These are phyloP conservation scores for Trissolcus brochymenae DNA, from an alignment of 2,888 invertebrate genomes.

Conservation along the genomic window DNA sequence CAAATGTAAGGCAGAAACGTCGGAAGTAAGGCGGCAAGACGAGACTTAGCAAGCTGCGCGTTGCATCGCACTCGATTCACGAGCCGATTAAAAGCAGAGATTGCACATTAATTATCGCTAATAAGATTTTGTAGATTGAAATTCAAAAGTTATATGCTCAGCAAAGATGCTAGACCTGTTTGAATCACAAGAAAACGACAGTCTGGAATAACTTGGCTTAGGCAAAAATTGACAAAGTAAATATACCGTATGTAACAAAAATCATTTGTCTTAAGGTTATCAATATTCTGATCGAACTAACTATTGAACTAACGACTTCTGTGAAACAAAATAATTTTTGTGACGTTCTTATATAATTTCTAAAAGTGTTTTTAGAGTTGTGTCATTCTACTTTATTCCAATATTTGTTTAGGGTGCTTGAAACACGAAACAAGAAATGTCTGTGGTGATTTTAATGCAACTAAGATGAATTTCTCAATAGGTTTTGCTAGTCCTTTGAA, in stretches of 20 bases:
- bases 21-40: conserved; percentile 23
- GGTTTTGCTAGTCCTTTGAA: conserved; percentile 32
- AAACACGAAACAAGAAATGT: neutral
- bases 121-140: conserved; percentile 67
- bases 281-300: too few relatives aligned
- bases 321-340: too few relatives aligned
- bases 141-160: conserved; percentile 59
- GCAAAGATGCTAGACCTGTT: conserved; percentile 27
- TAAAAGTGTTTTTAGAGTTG: too few relatives aligned
- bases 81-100: conserved; percentile 59
- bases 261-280: too few relatives aligned
- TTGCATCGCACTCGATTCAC: conserved; percentile 40
- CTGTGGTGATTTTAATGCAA: conserved; percentile 26
- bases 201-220: neutral
- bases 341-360: too few relatives aligned
- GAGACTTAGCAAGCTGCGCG: conserved; percentile 29
- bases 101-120: conserved; percentile 68
- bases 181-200: conserved; percentile 33
- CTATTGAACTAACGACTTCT: too few relatives aligned
- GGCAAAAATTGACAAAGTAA: too few relatives aligned
- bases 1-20: conserved; percentile 44
- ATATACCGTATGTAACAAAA: neutral
- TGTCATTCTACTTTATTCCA: neutral
- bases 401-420: neutral
- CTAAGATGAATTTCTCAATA: conserved; percentile 30